Base-by-base conservation (phyloP, 2,113 vertebrate species). In the Puntigrus tetrazona region DNA sequence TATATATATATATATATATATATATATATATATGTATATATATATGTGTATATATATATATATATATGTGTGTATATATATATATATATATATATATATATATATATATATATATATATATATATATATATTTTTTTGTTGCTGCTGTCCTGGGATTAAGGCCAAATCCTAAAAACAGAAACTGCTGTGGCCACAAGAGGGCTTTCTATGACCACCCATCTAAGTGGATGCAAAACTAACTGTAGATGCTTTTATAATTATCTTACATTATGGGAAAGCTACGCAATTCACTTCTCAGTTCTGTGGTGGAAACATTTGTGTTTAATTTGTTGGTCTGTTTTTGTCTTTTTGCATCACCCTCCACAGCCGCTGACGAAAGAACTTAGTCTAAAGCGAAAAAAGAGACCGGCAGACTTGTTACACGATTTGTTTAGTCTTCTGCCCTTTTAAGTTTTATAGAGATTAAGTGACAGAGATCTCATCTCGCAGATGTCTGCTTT, bases 181-280 rank as follows among this genome's bases (percentile, higher is more conserved):
- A 65, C n/a, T 25, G 1, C n/a, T 65, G 5, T 10, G 29, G 45
- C 84, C 84, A 86, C 81, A 43, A 73, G 81, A 34, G 75, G 85
- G 63, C 81, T 27, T 45, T 63, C 85, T 61, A 41, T 36, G 18
- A 38, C 14, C 72, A 34, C 41, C n/a, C n/a, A n/a, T n/a, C n/a
- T 65, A 34, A 63, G 25, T 31, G 5, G 25, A 31, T 65, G 27
- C 61, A 65, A 31, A 65, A 18, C 13, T 34, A 63, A 63, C 27
- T 29, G 11, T 61, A 55, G 57, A 13, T 27, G n/a, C n/a, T 5
- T 59, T 67, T 67, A 65, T 31, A 27, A 76, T 22, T 13, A 11
- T 52, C 7, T 50, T 6, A 74, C 1, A 7, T 3, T 9, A 76
- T 31, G 2, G 7, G 45, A 20, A 52, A 27, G 31, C 7, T 52